Evolutionary conservation across 2,888 invertebrate species (phyloP).

Genomic region (Sphaeridia pumilis): DNA sequence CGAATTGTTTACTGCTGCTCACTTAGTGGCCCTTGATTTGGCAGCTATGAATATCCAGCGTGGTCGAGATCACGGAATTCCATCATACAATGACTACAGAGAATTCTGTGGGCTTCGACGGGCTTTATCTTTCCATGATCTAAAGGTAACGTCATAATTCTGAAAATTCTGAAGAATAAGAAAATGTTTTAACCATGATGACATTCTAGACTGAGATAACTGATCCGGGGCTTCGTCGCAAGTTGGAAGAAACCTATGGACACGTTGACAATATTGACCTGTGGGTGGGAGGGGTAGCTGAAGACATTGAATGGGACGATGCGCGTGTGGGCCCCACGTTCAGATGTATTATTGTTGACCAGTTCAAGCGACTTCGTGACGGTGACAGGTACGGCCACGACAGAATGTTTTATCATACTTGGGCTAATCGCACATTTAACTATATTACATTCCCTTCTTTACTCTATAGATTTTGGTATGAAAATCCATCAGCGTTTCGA

Average conservation of each 20-base stretch:
- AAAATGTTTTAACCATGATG: no score
- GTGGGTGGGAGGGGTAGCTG: slow-evolving; percentile 91
- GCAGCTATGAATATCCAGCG: slow-evolving; percentile 94
- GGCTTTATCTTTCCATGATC: slow-evolving; percentile 71
- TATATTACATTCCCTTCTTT: no score
- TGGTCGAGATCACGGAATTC: slow-evolving; percentile 85
- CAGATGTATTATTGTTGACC: slow-evolving; percentile 82
- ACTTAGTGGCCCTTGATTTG: slow-evolving; percentile 85
- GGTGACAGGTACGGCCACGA: slow-evolving; percentile 73
- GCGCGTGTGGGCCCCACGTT: slow-evolving; percentile 90
- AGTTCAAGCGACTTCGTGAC: slow-evolving; percentile 74
- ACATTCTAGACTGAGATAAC: slow-evolving; percentile 17
- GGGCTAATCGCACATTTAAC: no score
- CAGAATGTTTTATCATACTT: no score
- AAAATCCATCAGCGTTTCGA: slow-evolving; percentile 72
- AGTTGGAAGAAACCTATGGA: slow-evolving; percentile 28
- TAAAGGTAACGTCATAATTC: slow-evolving; percentile 48
- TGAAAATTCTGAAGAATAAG: no score
- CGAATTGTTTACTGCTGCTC: slow-evolving; percentile 57
- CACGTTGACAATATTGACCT: slow-evolving; percentile 71
- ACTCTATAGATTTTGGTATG: slow-evolving; percentile 85
- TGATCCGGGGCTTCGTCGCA: slow-evolving; percentile 19
- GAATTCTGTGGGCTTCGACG: slow-evolving; percentile 70
- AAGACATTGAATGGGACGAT: slow-evolving; percentile 64
- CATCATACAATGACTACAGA: slow-evolving; percentile 79